phyloP scores from a whole-genome alignment of 1,140 invertebrate genomes.

The Drosophila trapezifrons region DNA sequence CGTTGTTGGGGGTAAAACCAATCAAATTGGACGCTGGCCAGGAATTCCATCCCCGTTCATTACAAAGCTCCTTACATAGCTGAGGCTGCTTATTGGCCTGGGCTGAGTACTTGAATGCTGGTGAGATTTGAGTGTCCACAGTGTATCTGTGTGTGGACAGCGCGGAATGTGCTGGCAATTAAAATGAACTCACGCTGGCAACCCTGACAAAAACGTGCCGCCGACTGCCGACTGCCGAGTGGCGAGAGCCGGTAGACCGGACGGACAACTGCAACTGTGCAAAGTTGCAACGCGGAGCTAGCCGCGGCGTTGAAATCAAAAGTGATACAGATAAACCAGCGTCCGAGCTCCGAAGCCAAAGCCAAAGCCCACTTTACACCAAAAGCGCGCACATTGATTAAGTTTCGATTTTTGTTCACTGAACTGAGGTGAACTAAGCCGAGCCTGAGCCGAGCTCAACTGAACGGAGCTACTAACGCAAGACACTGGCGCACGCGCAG shows the following conservation, averaged over 20 bases:
- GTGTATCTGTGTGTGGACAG: slow-evolving; percentile 19
- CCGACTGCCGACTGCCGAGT: slow-evolving; percentile 6
- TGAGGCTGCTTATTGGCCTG: slow-evolving; percentile 8
- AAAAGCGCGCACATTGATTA: slow-evolving; percentile 58
- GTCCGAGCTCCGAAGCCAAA: slow-evolving; percentile 10
- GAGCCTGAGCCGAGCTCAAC: background rate
- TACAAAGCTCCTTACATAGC: slow-evolving; percentile 30
- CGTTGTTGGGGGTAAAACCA: slow-evolving; percentile 17
- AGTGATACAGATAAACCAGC: slow-evolving; percentile 48
- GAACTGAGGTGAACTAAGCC: background rate
- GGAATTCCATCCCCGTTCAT: slow-evolving; percentile 30
- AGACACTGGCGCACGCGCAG: slow-evolving; percentile 63
- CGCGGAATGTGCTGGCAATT: slow-evolving; percentile 76
- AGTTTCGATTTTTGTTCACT: slow-evolving; percentile 15
- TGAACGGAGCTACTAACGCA: background rate
- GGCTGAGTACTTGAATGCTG: background rate
- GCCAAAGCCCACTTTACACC: slow-evolving; percentile 27
- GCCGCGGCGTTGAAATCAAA: slow-evolving; percentile 39
- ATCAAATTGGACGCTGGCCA: slow-evolving; percentile 29
- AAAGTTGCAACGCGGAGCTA: background rate
- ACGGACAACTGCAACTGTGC: slow-evolving; percentile 32
- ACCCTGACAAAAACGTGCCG: slow-evolving; percentile 78
- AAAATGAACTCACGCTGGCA: slow-evolving; percentile 81
- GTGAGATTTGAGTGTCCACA: background rate
- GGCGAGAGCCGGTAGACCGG: no score